A percentile compares a stretch with the other conserved stretches of the same genome.
These are phyloP conservation scores for Bombyx huttoni DNA, from an alignment of 2,888 invertebrate species.

Conservation along the genomic window DNA sequence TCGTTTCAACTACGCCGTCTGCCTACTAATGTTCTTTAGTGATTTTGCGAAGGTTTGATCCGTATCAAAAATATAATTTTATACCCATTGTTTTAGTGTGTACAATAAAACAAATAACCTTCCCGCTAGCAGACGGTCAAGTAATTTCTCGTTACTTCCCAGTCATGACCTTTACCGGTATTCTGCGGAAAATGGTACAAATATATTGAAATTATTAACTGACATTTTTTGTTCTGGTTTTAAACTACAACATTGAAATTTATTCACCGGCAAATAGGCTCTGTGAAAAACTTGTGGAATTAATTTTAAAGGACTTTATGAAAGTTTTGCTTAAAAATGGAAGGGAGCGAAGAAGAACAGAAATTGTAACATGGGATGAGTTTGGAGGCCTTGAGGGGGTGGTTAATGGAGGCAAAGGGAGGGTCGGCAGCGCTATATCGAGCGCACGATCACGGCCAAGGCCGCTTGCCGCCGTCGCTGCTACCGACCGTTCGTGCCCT, in stretches of 20 bases:
- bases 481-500: constrained; percentile 29
- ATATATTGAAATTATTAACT: too few relatives aligned
- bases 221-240: too few relatives aligned
- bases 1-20: constrained; percentile 58
- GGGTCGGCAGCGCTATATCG: constrained; percentile 55
- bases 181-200: too few relatives aligned
- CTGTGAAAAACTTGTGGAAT: neutral
- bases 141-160: neutral
- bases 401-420: constrained; percentile 18
- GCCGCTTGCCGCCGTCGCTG: constrained; percentile 46
- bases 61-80: neutral
- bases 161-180: neutral
- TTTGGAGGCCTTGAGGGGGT: constrained; percentile 17
- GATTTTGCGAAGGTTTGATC: constrained; percentile 2
- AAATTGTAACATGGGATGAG: constrained; percentile 27
- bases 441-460: constrained; percentile 71
- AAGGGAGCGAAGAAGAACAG: constrained; percentile 27
- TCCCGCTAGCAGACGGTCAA: too few relatives aligned
- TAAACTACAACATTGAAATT: too few relatives aligned
- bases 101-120: too few relatives aligned
- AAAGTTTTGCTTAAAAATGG: neutral
- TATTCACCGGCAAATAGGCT: neutral
- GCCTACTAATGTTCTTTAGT: constrained; percentile 35
- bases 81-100: neutral
- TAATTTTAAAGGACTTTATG: neutral